Evolutionary conservation across 2,888 invertebrate species (phyloP).

Genomic region (Morpho deidamia): DNA sequence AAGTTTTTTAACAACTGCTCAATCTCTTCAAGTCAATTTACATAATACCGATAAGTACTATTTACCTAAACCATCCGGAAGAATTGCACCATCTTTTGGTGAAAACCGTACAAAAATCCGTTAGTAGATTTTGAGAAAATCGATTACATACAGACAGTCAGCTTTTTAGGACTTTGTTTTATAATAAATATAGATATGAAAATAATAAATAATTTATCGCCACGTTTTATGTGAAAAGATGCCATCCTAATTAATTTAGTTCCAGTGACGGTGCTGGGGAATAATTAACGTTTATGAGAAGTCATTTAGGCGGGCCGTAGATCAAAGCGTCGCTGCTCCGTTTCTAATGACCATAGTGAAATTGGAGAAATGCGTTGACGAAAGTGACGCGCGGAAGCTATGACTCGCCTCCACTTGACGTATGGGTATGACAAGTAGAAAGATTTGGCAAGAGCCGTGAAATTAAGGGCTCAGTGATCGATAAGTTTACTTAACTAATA

Average conservation of each 20-base stretch:
- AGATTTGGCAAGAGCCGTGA: constrained; percentile 16
- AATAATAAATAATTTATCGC: constrained; percentile 7
- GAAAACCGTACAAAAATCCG: too few species aligned
- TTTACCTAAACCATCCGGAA: too few species aligned
- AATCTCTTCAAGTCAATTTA: too few species aligned
- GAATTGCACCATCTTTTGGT: too few species aligned
- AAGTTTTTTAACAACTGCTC: too few species aligned
- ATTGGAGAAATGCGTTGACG: constrained; percentile 18
- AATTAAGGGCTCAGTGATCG: constrained; percentile 8
- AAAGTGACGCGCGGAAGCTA: constrained; percentile 27
- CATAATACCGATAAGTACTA: too few species aligned
- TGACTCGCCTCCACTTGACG: too few species aligned
- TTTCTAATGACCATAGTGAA: constrained; percentile 31
- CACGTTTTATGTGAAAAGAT: constrained; percentile 8
- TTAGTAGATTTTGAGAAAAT: too few species aligned
- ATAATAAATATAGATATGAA: too few species aligned
- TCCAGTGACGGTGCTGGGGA: constrained; percentile 1
- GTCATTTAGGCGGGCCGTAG: constrained; percentile 23
- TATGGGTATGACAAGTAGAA: constrained; percentile 20
- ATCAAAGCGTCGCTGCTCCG: constrained; percentile 31
- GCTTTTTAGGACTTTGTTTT: too few species aligned
- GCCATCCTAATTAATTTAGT: constrained; percentile 14
- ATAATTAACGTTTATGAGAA: constrained; percentile 29
- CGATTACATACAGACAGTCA: too few species aligned
- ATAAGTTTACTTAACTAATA: background rate